These are phyloP conservation scores for Aleiodes alternator DNA, from an alignment of 2,888 invertebrate species.

Conservation along the genomic window DNA sequence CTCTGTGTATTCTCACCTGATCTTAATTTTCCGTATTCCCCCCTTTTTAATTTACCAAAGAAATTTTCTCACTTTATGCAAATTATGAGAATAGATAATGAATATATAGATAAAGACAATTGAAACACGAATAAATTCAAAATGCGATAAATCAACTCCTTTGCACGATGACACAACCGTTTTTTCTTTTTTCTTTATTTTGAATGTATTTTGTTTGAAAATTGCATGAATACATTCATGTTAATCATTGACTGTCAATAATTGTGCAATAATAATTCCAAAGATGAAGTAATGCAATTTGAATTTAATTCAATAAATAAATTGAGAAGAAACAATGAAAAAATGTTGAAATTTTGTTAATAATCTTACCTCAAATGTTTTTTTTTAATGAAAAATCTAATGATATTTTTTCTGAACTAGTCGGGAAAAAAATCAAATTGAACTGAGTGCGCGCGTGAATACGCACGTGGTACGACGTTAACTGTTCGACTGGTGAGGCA, in stretches of 20 bases:
- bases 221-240: no score
- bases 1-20: background rate
- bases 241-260: no score
- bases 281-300: background rate
- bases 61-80: constrained; percentile 15
- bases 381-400: no score
- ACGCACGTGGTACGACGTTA: constrained; percentile 58
- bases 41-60: background rate
- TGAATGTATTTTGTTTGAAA: no score
- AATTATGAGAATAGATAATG: constrained; percentile 8
- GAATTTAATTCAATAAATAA: background rate
- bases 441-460: constrained; percentile 29
- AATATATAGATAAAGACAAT: constrained; percentile 4
- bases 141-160: background rate
- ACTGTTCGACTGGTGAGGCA: constrained; percentile 65
- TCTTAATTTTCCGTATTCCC: background rate
- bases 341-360: background rate
- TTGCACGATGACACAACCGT: background rate
- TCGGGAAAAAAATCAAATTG: constrained; percentile 25
- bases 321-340: constrained; percentile 1
- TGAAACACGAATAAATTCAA: background rate
- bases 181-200: no score
- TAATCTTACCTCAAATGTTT: constrained; percentile 12
- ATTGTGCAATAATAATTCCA: no score
- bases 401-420: background rate